Conservation (phyloP, 2,888 invertebrate genomes). For the Dorcus hopei region DNA sequence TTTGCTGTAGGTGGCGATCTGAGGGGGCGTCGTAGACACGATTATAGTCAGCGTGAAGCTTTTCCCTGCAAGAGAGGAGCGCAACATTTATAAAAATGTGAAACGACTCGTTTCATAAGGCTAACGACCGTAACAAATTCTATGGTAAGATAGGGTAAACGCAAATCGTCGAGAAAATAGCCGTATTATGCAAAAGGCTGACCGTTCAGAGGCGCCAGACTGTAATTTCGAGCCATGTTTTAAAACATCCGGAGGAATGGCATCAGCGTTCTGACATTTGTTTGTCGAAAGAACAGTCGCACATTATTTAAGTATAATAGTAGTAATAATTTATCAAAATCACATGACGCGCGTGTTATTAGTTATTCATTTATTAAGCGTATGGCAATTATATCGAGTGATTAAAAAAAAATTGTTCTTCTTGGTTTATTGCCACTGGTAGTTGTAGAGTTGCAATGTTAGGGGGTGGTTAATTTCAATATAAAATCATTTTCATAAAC, state of each 20-base stretch:
- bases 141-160: slow-evolving; percentile 8
- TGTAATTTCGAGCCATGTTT: neutral
- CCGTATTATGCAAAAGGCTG: slow-evolving; percentile 23
- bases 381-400: no score
- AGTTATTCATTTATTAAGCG: no score
- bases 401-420: no score
- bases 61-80: slow-evolving; percentile 70
- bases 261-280: neutral
- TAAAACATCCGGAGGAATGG: neutral
- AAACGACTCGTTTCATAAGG: neutral
- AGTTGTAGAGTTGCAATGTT: no score
- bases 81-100: slow-evolving; percentile 5
- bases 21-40: slow-evolving; percentile 89
- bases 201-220: slow-evolving; percentile 14
- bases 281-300: neutral
- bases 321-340: no score
- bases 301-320: no score
- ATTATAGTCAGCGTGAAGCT: slow-evolving; percentile 96
- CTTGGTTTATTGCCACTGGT: no score
- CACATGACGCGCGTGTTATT: no score
- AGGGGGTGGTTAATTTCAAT: no score
- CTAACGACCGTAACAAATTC: no score
- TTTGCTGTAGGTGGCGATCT: slow-evolving; percentile 94
- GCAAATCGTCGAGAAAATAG: slow-evolving; percentile 22
- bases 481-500: no score